These are phyloP conservation scores for Serranus cabrilla DNA, from an alignment of 2,797 vertebrate species.

Conservation along the genomic window DNA sequence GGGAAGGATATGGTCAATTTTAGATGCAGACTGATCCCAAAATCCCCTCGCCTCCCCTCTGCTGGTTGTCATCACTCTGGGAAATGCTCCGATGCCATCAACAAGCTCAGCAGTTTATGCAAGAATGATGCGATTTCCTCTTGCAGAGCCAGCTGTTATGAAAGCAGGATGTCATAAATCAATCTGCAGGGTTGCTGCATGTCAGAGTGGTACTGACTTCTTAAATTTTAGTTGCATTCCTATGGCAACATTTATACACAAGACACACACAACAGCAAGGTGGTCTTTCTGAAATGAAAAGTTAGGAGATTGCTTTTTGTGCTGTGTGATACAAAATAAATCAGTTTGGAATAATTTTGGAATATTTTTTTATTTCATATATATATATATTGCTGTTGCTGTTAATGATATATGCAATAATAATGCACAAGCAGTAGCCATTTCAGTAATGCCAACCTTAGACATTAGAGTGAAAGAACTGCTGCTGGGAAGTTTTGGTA, in stretches of 20 bases:
- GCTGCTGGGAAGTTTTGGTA: not conserved
- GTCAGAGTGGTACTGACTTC: conserved; percentile 24
- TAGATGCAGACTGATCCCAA: conserved; percentile 20
- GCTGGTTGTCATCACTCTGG: conserved; percentile 22
- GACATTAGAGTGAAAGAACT: not conserved
- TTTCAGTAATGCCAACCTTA: not conserved
- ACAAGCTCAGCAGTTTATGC: conserved; percentile 68
- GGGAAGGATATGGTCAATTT: conserved; percentile 15
- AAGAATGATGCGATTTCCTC: conserved; percentile 67
- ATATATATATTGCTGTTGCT: not conserved
- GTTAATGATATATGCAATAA: not conserved
- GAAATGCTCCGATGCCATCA: conserved; percentile 50
- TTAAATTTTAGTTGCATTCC: not conserved
- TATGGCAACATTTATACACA: not conserved
- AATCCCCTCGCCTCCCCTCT: conserved; percentile 9
- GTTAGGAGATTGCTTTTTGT: not conserved
- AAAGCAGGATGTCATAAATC: conserved; percentile 74
- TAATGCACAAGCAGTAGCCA: not conserved
- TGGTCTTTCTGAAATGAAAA: not conserved
- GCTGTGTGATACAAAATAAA: not conserved
- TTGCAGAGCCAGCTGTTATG: conserved; percentile 54
- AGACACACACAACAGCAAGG: not conserved
- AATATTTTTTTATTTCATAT: too few species aligned
- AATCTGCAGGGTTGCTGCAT: conserved; percentile 23
- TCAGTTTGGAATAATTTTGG: not conserved